Percentiles rank a stretch among this genome's conserved stretches.
Conservation (phyloP, 2,797 vertebrate genomes). For the Nyctibius grandis region DNA sequence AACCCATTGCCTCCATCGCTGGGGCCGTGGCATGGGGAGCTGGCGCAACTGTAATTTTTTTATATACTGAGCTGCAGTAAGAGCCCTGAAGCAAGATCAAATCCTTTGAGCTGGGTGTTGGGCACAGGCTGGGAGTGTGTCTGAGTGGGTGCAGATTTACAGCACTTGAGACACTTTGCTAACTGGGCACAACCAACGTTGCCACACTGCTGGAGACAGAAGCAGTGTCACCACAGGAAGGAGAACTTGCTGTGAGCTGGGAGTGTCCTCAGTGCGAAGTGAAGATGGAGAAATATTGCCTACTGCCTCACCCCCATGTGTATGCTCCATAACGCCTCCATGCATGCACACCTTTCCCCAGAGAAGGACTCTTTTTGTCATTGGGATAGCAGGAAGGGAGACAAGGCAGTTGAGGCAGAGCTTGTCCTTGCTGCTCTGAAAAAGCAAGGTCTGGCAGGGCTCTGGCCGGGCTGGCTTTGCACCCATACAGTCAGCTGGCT, state of each 20-base stretch:
- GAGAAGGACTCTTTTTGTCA: background rate
- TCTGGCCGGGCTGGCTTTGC: background rate
- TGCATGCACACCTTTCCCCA: background rate
- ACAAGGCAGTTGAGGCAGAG: background rate
- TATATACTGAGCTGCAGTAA: background rate
- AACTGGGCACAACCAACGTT: background rate
- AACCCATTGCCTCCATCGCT: no score
- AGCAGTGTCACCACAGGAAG: background rate
- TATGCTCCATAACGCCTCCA: accelerated
- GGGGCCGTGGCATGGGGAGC: background rate
- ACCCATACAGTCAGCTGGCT: accelerated
- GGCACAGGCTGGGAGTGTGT: background rate
- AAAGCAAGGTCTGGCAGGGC: background rate
- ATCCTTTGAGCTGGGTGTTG: background rate
- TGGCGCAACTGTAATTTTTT: background rate
- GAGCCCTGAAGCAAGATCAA: background rate
- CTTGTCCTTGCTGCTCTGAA: background rate
- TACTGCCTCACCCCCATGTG: accelerated
- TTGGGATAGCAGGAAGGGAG: background rate
- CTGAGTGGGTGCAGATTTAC: background rate
- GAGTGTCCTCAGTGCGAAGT: background rate
- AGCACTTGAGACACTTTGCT: background rate
- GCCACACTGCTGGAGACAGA: background rate
- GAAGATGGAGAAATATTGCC: background rate
- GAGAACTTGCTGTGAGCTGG: background rate